These are phyloP conservation scores for Zophobas morio DNA, from an alignment of 1,140 invertebrate species.

Conservation along the genomic window DNA sequence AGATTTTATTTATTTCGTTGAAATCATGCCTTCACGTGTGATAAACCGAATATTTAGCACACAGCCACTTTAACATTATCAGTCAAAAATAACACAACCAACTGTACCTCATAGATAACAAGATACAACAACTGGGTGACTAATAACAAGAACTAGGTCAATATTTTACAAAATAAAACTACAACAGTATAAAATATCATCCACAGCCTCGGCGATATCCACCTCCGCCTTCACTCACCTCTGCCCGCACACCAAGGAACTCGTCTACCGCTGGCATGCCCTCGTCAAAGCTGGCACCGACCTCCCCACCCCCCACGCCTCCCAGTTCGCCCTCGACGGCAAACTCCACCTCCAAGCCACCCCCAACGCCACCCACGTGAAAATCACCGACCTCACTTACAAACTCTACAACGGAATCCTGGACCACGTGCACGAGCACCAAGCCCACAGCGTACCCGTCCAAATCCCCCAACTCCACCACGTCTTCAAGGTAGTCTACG, in stretches of 20 bases:
- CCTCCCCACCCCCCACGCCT: slow-evolving; percentile 64
- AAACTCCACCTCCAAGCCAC: slow-evolving; percentile 62
- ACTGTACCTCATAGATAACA: too few species aligned
- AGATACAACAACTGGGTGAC: too few species aligned
- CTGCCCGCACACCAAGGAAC: slow-evolving; percentile 63
- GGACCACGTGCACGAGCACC: slow-evolving; percentile 47
- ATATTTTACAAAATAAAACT: too few species aligned
- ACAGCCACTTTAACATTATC: too few species aligned
- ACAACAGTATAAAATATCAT: neutral
- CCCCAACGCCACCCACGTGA: slow-evolving; percentile 60
- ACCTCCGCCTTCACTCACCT: slow-evolving; percentile 51
- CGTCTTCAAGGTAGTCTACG: slow-evolving; percentile 64
- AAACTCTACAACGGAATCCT: slow-evolving; percentile 65
- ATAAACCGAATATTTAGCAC: too few species aligned
- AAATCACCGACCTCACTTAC: slow-evolving; percentile 63
- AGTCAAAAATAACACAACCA: too few species aligned
- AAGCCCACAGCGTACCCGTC: slow-evolving; percentile 50
- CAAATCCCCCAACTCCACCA: slow-evolving; percentile 58
- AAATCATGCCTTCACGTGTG: too few species aligned
- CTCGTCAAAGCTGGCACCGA: slow-evolving; percentile 64
- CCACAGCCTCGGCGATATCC: slow-evolving; percentile 40
- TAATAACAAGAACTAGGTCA: too few species aligned
- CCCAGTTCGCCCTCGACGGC: slow-evolving; percentile 64
- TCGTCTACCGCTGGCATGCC: slow-evolving; percentile 66
- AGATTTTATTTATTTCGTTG: too few species aligned